Percentiles rank a stretch among this genome's conserved stretches.
These are phyloP conservation scores for Pocillopora damicornis DNA, from an alignment of 64 coral and sea anemone genomes.

Conservation along the genomic window DNA sequence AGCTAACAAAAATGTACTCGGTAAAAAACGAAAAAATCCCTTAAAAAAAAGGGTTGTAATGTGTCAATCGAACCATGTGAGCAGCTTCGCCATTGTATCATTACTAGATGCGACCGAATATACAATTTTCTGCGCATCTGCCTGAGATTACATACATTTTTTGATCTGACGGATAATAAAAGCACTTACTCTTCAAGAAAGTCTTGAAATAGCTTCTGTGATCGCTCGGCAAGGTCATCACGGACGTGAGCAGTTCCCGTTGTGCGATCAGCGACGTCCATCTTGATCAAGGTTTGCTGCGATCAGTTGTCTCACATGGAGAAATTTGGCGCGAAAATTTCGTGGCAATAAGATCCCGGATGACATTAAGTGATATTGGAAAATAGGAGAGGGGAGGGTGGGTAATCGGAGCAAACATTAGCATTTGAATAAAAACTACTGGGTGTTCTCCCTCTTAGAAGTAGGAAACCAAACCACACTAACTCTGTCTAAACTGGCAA, in stretches of 20 bases:
- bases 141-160: neutral
- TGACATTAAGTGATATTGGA: neutral
- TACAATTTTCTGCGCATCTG: neutral
- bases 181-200: constrained; percentile 98
- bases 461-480: neutral
- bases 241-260: constrained; percentile 80
- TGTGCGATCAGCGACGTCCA: constrained; percentile 98
- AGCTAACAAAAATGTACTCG: neutral
- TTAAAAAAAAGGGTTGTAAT: neutral
- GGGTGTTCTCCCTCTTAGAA: too few relatives aligned
- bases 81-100: neutral
- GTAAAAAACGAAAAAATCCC: neutral
- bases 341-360: constrained; percentile 61
- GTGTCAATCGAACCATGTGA: neutral
- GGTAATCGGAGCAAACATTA: too few relatives aligned
- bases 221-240: constrained; percentile 93
- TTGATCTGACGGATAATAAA: neutral
- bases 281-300: constrained; percentile 17
- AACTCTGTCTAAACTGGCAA: too few relatives aligned
- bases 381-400: neutral
- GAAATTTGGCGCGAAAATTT: constrained; percentile 98
- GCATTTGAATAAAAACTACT: too few relatives aligned
- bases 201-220: constrained; percentile 99
- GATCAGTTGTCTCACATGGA: constrained; percentile 56
- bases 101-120: neutral